These are phyloP conservation scores for Diarsia dahlii DNA, from an alignment of 2,888 invertebrate genomes.

Conservation along the genomic window DNA sequence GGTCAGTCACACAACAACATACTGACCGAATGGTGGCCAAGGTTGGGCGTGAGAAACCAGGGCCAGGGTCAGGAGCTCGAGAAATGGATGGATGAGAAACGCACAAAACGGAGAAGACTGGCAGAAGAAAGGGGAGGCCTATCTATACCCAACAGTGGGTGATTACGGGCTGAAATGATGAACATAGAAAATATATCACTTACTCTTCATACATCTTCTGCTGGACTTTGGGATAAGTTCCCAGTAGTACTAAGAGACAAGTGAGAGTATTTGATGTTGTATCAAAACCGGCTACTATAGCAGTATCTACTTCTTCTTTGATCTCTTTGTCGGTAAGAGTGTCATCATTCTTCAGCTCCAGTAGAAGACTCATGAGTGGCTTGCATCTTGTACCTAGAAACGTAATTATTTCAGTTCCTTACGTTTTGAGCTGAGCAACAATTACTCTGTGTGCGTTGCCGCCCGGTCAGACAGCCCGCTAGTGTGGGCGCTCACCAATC, in stretches of 20 bases:
- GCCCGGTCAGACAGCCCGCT: too few species aligned
- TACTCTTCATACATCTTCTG: constrained; percentile 71
- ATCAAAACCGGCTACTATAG: constrained; percentile 64
- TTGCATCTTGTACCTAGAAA: constrained; percentile 43
- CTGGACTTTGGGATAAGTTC: constrained; percentile 77
- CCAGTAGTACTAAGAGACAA: constrained; percentile 46
- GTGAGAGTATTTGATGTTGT: constrained; percentile 51
- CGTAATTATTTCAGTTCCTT: neutral
- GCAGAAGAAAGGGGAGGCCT: too few species aligned
- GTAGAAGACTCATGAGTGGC: constrained; percentile 53
- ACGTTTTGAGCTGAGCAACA: neutral
- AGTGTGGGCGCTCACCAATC: too few species aligned
- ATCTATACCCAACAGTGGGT: too few species aligned
- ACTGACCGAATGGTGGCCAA: too few species aligned
- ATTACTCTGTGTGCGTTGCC: neutral
- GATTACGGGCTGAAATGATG: too few species aligned
- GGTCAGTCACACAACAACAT: too few species aligned
- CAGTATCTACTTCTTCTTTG: constrained; percentile 68
- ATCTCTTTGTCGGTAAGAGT: constrained; percentile 63
- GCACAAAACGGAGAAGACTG: too few species aligned
- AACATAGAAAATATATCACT: constrained; percentile 38
- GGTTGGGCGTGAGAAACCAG: too few species aligned
- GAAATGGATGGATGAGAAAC: too few species aligned
- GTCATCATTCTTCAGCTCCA: constrained; percentile 48
- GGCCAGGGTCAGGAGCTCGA: too few species aligned